Percentiles rank a stretch among this genome's conserved stretches.
These are phyloP conservation scores for Agrotis clavis DNA, from an alignment of 2,888 invertebrate genomes.

Conservation along the genomic window DNA sequence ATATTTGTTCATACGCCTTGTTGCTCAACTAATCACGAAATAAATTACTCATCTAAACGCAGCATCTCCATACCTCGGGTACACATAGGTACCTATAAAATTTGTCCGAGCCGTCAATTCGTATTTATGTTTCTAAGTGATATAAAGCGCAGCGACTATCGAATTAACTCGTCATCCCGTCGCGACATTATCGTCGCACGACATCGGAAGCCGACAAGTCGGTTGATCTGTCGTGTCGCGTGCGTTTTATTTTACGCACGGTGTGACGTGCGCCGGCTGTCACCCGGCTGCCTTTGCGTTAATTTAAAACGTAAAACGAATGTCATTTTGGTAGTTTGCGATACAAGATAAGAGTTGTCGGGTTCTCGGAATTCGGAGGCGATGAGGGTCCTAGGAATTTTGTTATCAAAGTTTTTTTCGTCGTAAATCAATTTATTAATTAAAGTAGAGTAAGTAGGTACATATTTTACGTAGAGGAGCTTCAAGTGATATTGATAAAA, in stretches of 20 bases:
- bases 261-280: constrained; percentile 69
- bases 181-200: constrained; percentile 80
- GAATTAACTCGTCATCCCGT: constrained; percentile 85
- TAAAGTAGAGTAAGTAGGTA: constrained; percentile 8
- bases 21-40: constrained; percentile 56
- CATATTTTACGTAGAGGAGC: constrained; percentile 12
- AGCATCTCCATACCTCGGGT: constrained; percentile 33
- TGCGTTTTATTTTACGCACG: constrained; percentile 76
- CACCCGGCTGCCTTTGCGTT: constrained; percentile 55
- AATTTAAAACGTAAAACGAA: constrained; percentile 60
- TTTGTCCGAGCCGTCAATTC: constrained; percentile 78
- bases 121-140: constrained; percentile 76
- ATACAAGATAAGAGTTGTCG: constrained; percentile 42
- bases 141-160: constrained; percentile 80
- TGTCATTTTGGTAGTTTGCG: constrained; percentile 56
- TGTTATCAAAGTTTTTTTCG: constrained; percentile 43
- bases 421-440: constrained; percentile 40
- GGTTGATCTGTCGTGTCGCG: constrained; percentile 76
- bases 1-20: constrained; percentile 39
- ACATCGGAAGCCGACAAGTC: constrained; percentile 82
- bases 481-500: constrained; percentile 37
- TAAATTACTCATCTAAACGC: constrained; percentile 56
- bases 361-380: constrained; percentile 42
- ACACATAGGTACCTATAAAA: constrained; percentile 61
- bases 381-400: constrained; percentile 28